Evolutionary conservation across 2,888 invertebrate species (phyloP).

Genomic region (Netelia fuscicornis): DNA sequence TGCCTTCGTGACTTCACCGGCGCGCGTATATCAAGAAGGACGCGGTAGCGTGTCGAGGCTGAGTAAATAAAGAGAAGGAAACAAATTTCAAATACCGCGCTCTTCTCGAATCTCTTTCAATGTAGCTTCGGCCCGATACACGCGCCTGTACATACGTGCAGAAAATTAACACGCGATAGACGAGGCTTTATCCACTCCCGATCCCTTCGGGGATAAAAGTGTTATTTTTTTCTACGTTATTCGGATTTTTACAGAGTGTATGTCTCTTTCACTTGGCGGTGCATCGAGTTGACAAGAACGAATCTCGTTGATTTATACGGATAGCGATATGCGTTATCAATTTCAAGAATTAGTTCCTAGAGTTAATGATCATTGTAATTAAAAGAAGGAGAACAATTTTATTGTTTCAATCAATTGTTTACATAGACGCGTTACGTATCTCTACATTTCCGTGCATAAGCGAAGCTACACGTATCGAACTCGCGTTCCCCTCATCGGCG

Average conservation of each 20-base stretch:
- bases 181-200: not conserved
- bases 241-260: conserved; percentile 38
- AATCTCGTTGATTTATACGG: conserved; percentile 26
- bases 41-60: conserved; percentile 43
- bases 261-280: conserved; percentile 40
- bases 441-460: conserved; percentile 17
- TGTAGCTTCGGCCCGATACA: conserved; percentile 7
- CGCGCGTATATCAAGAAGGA: conserved; percentile 39
- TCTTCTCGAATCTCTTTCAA: conserved; percentile 40
- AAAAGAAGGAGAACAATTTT: too few species aligned
- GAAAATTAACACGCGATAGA: not conserved
- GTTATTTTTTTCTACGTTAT: conserved; percentile 42
- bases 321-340: not conserved
- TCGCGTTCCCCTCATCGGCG: conserved; percentile 31
- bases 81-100: conserved; percentile 52
- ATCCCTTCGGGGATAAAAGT: conserved; percentile 20
- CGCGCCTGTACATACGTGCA: not conserved
- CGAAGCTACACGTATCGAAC: conserved; percentile 32
- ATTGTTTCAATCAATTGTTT: too few species aligned
- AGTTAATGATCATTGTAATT: too few species aligned
- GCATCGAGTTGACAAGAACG: conserved; percentile 39
- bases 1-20: conserved; percentile 67
- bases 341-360: too few species aligned
- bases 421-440: not conserved
- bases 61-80: conserved; percentile 59